Conservation (phyloP, 2,888 invertebrate species). For the Gnatocerus cornutus region DNA sequence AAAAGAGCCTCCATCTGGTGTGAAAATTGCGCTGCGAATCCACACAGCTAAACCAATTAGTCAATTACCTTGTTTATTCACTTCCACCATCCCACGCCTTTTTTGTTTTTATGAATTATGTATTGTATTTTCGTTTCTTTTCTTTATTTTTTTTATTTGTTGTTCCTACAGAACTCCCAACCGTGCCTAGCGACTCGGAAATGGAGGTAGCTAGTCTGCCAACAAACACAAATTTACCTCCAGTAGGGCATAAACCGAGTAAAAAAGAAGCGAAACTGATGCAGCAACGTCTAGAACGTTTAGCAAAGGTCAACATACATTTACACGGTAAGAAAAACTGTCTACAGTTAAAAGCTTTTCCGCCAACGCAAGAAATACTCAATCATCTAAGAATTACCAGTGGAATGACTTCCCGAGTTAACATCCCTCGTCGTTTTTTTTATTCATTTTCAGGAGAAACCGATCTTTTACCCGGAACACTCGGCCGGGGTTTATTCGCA, state of each 20-base stretch:
- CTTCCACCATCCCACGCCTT: not conserved
- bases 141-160: conserved; percentile 42
- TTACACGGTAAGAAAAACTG: conserved; percentile 81
- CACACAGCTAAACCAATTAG: conserved; percentile 3
- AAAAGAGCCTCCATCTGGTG: not conserved
- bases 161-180: conserved; percentile 73
- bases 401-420: conserved; percentile 28
- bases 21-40: not conserved
- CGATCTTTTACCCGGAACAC: conserved; percentile 13
- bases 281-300: conserved; percentile 82
- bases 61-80: not conserved
- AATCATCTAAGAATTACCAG: conserved; percentile 20
- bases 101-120: not conserved
- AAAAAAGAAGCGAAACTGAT: conserved; percentile 82
- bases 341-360: conserved; percentile 28
- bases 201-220: conserved; percentile 70
- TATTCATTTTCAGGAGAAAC: conserved; percentile 3
- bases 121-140: conserved; percentile 54
- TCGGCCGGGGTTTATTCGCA: not conserved
- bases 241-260: conserved; percentile 72
- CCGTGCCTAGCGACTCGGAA: conserved; percentile 74
- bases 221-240: conserved; percentile 73
- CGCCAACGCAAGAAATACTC: conserved; percentile 25
- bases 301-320: conserved; percentile 87
- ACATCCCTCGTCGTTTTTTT: conserved; percentile 23